These are phyloP conservation scores for Siniperca undulata DNA, from an alignment of 2,797 vertebrate genomes.

Conservation along the genomic window DNA sequence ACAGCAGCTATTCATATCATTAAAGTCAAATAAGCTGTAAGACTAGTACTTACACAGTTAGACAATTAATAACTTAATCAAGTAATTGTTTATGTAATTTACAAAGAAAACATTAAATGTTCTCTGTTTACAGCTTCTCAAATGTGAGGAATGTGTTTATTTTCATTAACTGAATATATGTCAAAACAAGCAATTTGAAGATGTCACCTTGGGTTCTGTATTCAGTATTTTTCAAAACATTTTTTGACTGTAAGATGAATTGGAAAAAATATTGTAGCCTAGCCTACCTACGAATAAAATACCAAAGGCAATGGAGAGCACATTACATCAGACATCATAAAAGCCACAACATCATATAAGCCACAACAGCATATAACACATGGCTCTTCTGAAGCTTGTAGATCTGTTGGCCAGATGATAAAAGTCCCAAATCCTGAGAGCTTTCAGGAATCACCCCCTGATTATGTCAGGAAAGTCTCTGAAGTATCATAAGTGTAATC, in stretches of 20 bases:
- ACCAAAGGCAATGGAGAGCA: background rate
- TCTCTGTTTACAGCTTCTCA: background rate
- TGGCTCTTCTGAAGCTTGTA: slow-evolving; percentile 3
- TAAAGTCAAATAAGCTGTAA: background rate
- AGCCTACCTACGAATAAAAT: background rate
- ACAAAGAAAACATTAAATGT: background rate
- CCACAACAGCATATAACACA: background rate
- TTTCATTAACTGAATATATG: background rate
- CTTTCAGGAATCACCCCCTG: slow-evolving; percentile 34
- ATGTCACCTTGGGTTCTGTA: background rate
- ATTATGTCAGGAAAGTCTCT: slow-evolving; percentile 26
- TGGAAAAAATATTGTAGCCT: background rate
- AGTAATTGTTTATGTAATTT: background rate
- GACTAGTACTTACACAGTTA: background rate
- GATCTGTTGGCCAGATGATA: slow-evolving; percentile 24
- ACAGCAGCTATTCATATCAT: background rate
- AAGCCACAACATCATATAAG: background rate
- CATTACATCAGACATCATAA: background rate
- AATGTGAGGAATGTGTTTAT: background rate
- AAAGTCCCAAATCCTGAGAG: slow-evolving; percentile 17
- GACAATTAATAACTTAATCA: background rate
- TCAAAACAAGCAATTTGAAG: background rate
- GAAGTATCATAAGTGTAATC: slow-evolving; percentile 25
- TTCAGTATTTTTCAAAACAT: background rate
- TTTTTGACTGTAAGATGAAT: background rate